These are phyloP conservation scores for Sebastes kiyomatsui DNA, from an alignment of 2,797 vertebrate genomes.

Conservation along the genomic window DNA sequence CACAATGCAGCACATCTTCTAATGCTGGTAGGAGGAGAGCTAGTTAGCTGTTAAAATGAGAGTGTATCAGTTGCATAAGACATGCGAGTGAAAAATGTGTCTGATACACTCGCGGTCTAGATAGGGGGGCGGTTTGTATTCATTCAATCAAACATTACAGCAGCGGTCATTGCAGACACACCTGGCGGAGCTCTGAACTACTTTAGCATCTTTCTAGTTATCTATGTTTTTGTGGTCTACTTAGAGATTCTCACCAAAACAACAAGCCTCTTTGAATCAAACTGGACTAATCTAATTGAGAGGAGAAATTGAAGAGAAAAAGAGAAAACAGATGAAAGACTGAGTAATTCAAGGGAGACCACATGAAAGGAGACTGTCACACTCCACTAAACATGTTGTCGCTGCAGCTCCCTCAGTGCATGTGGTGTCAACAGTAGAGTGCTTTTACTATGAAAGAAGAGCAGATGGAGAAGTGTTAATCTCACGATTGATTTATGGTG, in stretches of 20 bases:
- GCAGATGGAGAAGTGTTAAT: not conserved
- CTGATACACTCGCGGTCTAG: not conserved
- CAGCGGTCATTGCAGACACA: not conserved
- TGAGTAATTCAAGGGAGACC: not conserved
- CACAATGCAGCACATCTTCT: too few relatives aligned
- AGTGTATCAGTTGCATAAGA: too few relatives aligned
- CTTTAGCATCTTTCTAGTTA: not conserved
- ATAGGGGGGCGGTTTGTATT: not conserved
- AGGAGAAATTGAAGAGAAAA: not conserved
- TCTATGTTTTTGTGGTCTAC: not conserved
- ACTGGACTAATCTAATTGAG: not conserved
- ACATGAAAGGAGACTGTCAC: constrained; percentile 2
- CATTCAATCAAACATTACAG: not conserved
- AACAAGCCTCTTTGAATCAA: not conserved
- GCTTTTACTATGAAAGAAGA: not conserved
- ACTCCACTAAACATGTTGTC: not conserved
- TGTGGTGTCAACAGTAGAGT: not conserved
- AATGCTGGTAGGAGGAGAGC: too few relatives aligned
- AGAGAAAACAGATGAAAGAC: not conserved
- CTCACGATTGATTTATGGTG: not conserved
- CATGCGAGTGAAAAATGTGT: not conserved
- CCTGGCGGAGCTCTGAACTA: not conserved
- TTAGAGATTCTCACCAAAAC: not conserved
- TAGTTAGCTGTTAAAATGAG: too few relatives aligned
- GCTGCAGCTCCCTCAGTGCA: not conserved